Percentiles rank a stretch among this genome's conserved stretches.
phyloP scores from a whole-genome alignment of 2,113 vertebrate genomes.

The Nerophis ophidion region DNA sequence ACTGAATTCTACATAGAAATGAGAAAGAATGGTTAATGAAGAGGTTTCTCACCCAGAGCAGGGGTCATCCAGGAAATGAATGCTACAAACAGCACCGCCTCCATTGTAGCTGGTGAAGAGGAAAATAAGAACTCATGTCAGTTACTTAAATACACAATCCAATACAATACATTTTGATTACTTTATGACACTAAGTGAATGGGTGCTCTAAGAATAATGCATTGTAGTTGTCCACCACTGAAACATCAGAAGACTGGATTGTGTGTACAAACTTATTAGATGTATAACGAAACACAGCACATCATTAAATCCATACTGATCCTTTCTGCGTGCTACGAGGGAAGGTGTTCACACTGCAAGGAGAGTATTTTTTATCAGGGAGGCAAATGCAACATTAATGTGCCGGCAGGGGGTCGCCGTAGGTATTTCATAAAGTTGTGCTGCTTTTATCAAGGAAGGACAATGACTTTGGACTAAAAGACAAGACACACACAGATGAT shows the following conservation, averaged over 20 bases:
- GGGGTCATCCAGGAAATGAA: conserved; percentile 61
- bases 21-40: neutral
- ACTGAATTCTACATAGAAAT: conserved; percentile 1
- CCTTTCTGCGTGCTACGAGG: neutral
- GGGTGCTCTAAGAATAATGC: too few relatives aligned
- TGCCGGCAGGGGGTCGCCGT: neutral
- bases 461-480: neutral
- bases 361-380: neutral
- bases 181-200: too few relatives aligned
- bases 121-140: neutral
- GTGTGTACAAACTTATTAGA: too few relatives aligned
- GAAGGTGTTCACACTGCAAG: neutral
- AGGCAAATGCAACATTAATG: neutral
- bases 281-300: too few relatives aligned
- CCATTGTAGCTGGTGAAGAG: conserved; percentile 60
- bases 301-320: neutral
- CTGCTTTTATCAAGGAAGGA: neutral
- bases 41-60: conserved; percentile 61
- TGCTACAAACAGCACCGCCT: conserved; percentile 53
- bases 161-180: too few relatives aligned
- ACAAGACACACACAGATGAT: neutral
- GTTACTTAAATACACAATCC: too few relatives aligned
- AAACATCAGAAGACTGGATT: too few relatives aligned
- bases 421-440: neutral
- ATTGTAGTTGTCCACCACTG: too few relatives aligned